These are phyloP conservation scores for Clarias gariepinus DNA, from an alignment of 2,113 vertebrate genomes.

Conservation along the genomic window DNA sequence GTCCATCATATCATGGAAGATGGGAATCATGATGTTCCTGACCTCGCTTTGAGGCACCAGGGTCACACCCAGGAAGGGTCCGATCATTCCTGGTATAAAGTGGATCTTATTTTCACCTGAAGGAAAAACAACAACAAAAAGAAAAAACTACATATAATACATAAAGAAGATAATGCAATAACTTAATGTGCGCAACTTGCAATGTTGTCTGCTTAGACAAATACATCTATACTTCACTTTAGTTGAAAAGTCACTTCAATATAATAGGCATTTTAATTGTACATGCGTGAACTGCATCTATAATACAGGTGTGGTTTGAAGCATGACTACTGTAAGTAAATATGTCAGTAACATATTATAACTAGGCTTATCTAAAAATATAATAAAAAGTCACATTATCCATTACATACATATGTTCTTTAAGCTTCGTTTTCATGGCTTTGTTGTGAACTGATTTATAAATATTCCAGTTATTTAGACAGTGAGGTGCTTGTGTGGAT, in stretches of 20 bases:
- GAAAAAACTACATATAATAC: too few species aligned
- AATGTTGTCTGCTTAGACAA: too few species aligned
- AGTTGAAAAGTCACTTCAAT: too few species aligned
- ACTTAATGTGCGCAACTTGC: too few species aligned
- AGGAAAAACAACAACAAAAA: not conserved
- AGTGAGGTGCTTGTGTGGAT: not conserved
- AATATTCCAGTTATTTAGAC: not conserved
- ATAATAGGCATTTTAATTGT: too few species aligned
- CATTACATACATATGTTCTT: not conserved
- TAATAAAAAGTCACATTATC: not conserved
- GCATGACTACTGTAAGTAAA: not conserved
- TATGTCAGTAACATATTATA: not conserved
- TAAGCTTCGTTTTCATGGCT: not conserved
- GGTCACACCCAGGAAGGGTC: conserved; percentile 94
- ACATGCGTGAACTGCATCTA: too few species aligned
- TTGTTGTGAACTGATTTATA: not conserved
- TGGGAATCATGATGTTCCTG: conserved; percentile 97
- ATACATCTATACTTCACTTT: too few species aligned
- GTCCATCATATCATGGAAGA: conserved; percentile 99
- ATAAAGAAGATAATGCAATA: too few species aligned
- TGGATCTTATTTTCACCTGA: conserved; percentile 97
- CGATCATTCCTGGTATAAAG: conserved; percentile 98
- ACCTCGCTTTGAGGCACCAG: conserved; percentile 95
- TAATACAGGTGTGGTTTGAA: too few species aligned
- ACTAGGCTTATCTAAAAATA: not conserved